Base-by-base conservation (phyloP, 2,797 vertebrate species). In the Setipinna tenuifilis region DNA sequence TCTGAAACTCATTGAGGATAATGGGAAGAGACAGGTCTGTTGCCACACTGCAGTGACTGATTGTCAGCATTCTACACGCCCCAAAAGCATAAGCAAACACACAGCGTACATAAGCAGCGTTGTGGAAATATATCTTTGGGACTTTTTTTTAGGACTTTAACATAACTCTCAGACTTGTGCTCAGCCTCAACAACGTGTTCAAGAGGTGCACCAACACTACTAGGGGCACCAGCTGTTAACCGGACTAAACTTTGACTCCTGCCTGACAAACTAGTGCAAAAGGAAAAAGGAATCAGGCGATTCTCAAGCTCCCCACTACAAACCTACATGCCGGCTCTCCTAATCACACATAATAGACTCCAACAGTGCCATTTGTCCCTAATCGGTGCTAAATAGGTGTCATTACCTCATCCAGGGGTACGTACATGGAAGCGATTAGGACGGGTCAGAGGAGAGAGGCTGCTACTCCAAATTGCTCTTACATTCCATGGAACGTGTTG, bases 361-460 rank as follows among this genome's bases (percentile, higher is more conserved):
- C 84, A 84, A 91, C 91, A 91, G 91, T 89, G 86, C 92, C 90
- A 88, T 89, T 92, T 89, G 90, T 84, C 83, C 90, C 92, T 90
- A 83, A 86, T 61, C 41, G 75, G 82, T 84, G 86, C 91, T 91
- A 93, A 92, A 93, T 93, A 91, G 89, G 88, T 86, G 85, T 75
- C 92, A 92, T 94, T 94, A 95, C 95, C 92, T 96, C 95, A 95
- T 93, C 89, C 87, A 83, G 90, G 25, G 87, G 41, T 84, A 92
- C 91, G 93, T 94, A 93, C 93, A 93, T 95, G 96, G 93, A 94
- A 95, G 90, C 93, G 94, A 94, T 96, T 95, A 95, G 92, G 90
- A 85, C 81, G 87, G 82, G 28, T 85, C 85, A 58, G 86, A 88
- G 88, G 87, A 86, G 91, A 88, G 87, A 92, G 91, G 92, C 92